phyloP scores from a whole-genome alignment of 1,140 invertebrate genomes.

The Matsumurasca onukii region DNA sequence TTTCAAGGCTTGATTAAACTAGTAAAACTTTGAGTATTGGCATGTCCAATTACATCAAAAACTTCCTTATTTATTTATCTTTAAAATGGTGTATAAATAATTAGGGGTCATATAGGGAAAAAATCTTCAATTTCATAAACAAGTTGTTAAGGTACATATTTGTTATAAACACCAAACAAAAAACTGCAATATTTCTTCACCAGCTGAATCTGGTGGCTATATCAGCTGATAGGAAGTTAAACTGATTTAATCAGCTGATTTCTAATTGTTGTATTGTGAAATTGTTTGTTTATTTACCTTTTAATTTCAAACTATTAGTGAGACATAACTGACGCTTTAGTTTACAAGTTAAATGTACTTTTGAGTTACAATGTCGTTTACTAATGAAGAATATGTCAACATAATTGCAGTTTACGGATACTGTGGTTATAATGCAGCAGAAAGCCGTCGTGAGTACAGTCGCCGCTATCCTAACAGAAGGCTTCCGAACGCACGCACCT shows the following conservation, averaged over 20 bases:
- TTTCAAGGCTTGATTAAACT: too few relatives aligned
- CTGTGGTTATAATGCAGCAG: neutral
- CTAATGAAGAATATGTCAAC: slow-evolving; percentile 1
- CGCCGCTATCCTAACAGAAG: neutral
- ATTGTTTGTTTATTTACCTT: neutral
- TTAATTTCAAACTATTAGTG: neutral
- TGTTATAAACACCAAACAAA: neutral
- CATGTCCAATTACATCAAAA: too few relatives aligned
- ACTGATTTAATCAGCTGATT: neutral
- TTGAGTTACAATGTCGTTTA: neutral
- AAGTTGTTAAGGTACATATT: neutral
- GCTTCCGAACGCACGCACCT: neutral
- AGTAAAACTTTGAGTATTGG: too few relatives aligned
- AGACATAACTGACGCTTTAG: neutral
- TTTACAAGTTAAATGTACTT: neutral
- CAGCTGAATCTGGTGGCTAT: too few relatives aligned
- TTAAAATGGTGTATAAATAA: too few relatives aligned
- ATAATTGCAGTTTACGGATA: neutral
- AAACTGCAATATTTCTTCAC: neutral
- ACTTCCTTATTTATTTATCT: too few relatives aligned
- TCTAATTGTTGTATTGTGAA: too few relatives aligned
- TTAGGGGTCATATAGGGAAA: neutral
- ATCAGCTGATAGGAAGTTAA: neutral
- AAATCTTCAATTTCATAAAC: neutral
- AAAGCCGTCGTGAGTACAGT: slow-evolving; percentile 1